Evolutionary conservation across 1,140 invertebrate genomes (phyloP).

Genomic region (Cecropterus lyciades): DNA sequence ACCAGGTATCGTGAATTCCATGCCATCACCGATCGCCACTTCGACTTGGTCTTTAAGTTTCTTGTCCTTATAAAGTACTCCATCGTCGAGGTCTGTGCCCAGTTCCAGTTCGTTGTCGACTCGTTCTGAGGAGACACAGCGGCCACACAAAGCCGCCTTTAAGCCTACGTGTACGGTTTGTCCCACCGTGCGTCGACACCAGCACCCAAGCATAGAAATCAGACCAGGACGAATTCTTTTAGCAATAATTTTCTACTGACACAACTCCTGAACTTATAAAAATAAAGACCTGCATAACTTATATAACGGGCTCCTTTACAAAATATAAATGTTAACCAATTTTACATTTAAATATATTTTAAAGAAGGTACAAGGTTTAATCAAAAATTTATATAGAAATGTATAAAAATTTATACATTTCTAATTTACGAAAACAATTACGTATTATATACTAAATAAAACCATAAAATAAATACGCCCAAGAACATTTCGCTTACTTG

Average conservation of each 20-base stretch:
- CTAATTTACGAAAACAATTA: no score
- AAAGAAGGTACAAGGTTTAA: no score
- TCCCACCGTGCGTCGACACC: conserved; percentile 63
- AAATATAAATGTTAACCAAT: not conserved
- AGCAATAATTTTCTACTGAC: conserved; percentile 37
- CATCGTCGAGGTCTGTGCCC: conserved; percentile 91
- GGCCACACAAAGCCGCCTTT: conserved; percentile 84
- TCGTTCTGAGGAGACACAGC: conserved; percentile 87
- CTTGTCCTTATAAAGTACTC: conserved; percentile 93
- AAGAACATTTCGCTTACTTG: no score
- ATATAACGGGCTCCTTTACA: conserved; percentile 5
- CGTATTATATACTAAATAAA: no score
- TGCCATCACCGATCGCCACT: conserved; percentile 94
- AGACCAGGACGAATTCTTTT: conserved; percentile 67
- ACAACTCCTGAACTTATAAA: conserved; percentile 28
- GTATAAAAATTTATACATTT: no score
- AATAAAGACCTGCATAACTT: conserved; percentile 16
- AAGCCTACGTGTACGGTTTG: conserved; percentile 76
- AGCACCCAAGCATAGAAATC: conserved; percentile 81
- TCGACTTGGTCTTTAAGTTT: conserved; percentile 95
- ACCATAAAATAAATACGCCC: no score
- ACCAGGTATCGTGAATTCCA: conserved; percentile 96
- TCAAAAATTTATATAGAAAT: no score
- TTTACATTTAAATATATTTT: no score
- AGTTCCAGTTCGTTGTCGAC: conserved; percentile 87